Percentiles rank a stretch among this genome's conserved stretches.
phyloP scores from a whole-genome alignment of 2,113 vertebrate genomes.

The Axis porcinus region DNA sequence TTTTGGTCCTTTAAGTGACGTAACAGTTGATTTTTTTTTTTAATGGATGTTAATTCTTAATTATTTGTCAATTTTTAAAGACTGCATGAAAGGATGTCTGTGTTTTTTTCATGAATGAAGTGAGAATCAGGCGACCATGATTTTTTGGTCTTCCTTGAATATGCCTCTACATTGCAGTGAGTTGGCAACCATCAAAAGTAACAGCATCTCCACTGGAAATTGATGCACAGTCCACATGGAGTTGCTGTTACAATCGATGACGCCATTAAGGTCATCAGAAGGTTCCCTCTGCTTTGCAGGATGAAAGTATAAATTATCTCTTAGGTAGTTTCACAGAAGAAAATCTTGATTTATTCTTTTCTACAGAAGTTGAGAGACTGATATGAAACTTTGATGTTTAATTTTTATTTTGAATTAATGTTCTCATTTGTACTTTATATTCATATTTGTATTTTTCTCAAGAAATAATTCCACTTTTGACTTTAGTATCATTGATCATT shows the following conservation, averaged over 20 bases:
- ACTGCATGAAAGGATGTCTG: background rate
- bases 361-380: background rate
- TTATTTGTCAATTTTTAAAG: background rate
- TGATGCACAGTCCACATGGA: conserved; percentile 83
- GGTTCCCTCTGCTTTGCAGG: background rate
- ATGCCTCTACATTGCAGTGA: background rate
- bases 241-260: conserved; percentile 88
- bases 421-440: background rate
- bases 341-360: background rate
- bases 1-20: background rate
- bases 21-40: background rate
- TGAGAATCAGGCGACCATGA: background rate
- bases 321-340: background rate
- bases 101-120: background rate
- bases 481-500: background rate
- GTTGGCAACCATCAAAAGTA: conserved; percentile 82
- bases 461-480: background rate
- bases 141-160: background rate
- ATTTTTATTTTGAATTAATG: background rate
- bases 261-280: conserved; percentile 36
- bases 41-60: background rate
- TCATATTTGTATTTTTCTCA: background rate
- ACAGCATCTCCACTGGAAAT: conserved; percentile 87
- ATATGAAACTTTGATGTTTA: background rate
- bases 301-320: background rate